phyloP scores from a whole-genome alignment of 2,797 vertebrate genomes.

The Nasua narica region DNA sequence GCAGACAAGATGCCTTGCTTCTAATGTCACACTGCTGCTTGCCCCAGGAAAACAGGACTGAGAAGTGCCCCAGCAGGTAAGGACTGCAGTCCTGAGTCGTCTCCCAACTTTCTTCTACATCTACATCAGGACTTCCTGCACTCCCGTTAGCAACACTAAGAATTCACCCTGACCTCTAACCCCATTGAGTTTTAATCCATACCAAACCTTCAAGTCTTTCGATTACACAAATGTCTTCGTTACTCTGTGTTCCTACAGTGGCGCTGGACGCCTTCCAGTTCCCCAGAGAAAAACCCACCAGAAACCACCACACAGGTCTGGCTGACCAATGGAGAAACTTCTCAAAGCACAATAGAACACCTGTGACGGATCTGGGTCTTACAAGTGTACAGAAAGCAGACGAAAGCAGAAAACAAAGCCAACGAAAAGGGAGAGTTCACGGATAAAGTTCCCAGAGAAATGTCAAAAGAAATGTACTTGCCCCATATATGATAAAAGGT shows the following conservation, averaged over 20 bases:
- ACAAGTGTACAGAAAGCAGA: neutral
- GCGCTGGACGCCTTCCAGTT: neutral
- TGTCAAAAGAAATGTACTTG: neutral
- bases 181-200: neutral
- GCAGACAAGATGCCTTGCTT: neutral
- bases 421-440: neutral
- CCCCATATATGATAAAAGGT: neutral
- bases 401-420: neutral
- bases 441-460: neutral
- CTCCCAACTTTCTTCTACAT: neutral
- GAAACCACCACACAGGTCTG: neutral
- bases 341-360: neutral
- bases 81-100: neutral
- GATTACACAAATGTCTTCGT: neutral
- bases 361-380: neutral
- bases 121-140: neutral
- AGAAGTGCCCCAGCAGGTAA: no score
- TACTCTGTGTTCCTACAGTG: neutral
- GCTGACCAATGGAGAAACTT: neutral
- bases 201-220: neutral
- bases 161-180: neutral
- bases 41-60: neutral
- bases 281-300: neutral
- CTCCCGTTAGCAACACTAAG: neutral
- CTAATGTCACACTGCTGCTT: fast-evolving